Evolutionary conservation across 1,140 invertebrate species (phyloP), one percentile per base, ranked within the genome.

Genomic region (Phthorimaea operculella): DNA sequence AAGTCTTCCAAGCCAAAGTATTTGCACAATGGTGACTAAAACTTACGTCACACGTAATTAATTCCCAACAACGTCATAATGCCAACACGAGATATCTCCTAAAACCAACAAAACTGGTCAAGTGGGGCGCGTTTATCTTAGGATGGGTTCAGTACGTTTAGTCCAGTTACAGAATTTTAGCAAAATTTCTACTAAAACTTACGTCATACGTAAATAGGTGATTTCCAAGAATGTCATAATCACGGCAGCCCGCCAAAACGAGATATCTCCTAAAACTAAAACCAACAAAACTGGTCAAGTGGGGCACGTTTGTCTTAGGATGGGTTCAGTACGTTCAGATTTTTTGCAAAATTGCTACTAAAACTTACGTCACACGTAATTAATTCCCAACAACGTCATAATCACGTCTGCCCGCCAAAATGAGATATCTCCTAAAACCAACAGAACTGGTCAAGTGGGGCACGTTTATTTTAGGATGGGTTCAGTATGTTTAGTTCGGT

Each of bases 51-150:
- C 66, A 66, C 62, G 51, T 63, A 71, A 76, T 74, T 75, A 76
- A 74, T 70, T 70, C 54, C 34, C 52, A 48, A 50, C 49, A 61
- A 55, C 12, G 44, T 55, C 54, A 54, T 64, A 69, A 71, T 69
- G 64, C 52, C 62, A 53, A 63, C 63, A 61, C 12, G 52, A 21
- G 60, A 55, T 70, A 72, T 63, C 33, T 52, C 64, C 63, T 66
- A 75, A 73, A 80, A 82, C 74, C 74, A 79, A 82, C 79, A 82
- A 75, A 74, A 72, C 66, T 15, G 6, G 11, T 34, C 11, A 34
- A 34, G 33, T 34, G 33, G 11, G 33, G 11, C 11, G 33, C 6
- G 33, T 11, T 6, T 34, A 7, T 11, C 11, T 34, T 34, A 34
- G 6, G 6, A 34, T 11, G 33, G 33, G 33, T 34, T 34, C 33